Evolutionary conservation across 2,888 invertebrate species (phyloP).

Genomic region (Glyphotaelius pellucidus): DNA sequence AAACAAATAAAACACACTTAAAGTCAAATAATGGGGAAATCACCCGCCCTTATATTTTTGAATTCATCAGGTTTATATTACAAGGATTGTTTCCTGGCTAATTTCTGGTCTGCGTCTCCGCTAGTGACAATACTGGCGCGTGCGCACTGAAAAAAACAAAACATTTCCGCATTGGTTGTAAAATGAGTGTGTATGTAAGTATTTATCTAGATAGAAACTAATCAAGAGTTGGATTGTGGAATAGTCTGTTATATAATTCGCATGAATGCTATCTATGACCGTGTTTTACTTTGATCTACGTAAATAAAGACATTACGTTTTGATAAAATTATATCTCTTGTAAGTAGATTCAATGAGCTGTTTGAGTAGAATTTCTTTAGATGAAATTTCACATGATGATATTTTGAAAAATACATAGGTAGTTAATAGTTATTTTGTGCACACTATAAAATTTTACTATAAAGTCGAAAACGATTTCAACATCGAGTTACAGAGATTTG

Average conservation of each 20-base stretch:
- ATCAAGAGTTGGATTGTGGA: not conserved
- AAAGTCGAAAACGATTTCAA: too few relatives aligned
- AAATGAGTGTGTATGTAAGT: not conserved
- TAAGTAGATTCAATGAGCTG: not conserved
- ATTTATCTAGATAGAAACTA: not conserved
- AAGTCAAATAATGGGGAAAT: not conserved
- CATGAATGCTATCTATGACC: not conserved
- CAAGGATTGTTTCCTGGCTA: not conserved
- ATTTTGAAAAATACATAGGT: not conserved
- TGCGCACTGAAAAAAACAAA: not conserved
- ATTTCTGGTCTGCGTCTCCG: not conserved
- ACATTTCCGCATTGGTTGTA: slow-evolving; percentile 5
- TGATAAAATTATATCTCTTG: not conserved
- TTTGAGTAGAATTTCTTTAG: not conserved
- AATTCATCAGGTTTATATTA: not conserved
- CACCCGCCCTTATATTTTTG: not conserved
- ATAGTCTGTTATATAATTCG: not conserved
- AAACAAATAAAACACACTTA: not conserved
- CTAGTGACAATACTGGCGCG: slow-evolving; percentile 38
- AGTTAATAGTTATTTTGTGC: not conserved
- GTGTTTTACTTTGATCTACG: not conserved
- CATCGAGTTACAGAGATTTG: not conserved
- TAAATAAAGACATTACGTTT: not conserved
- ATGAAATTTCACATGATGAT: not conserved
- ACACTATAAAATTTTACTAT: too few relatives aligned